phyloP scores from a whole-genome alignment of 2,113 vertebrate genomes.

The Thalassoma bifasciatum region DNA sequence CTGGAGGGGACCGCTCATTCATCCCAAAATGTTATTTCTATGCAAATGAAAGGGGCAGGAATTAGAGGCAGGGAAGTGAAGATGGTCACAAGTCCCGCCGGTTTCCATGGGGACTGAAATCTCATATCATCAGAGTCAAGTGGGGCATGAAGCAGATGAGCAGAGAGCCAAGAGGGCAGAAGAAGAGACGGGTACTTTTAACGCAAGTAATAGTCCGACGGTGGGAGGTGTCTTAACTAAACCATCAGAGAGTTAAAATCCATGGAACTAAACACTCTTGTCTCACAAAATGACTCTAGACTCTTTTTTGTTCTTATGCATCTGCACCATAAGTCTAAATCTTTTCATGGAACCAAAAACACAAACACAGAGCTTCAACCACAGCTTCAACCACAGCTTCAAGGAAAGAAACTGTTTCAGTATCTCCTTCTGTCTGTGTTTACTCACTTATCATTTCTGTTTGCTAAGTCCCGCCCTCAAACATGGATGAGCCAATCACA shows the following conservation, averaged over 20 bases:
- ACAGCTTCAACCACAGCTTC: too few species aligned
- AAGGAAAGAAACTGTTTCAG: too few species aligned
- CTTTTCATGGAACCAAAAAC: too few species aligned
- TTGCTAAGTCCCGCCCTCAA: too few species aligned
- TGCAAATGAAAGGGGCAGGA: conserved; percentile 83
- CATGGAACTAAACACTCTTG: neutral
- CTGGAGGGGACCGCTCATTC: conserved; percentile 69
- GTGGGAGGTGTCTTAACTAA: neutral
- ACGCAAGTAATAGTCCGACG: neutral
- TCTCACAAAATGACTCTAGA: too few species aligned
- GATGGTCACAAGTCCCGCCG: conserved; percentile 60
- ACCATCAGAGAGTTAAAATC: neutral
- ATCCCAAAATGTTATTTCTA: conserved; percentile 86
- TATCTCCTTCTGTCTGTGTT: too few species aligned
- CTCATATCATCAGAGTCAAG: conserved; percentile 79
- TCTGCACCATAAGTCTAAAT: too few species aligned
- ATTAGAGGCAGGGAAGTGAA: conserved; percentile 77
- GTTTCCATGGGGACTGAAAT: conserved; percentile 87
- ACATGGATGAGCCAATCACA: too few species aligned
- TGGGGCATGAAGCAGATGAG: conserved; percentile 63
- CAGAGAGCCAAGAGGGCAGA: conserved; percentile 40
- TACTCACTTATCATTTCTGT: too few species aligned
- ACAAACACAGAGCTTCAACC: too few species aligned
- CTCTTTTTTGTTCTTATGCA: too few species aligned
- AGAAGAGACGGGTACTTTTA: conserved; percentile 19